phyloP scores from a whole-genome alignment of 2,113 vertebrate genomes.

The Myiozetetes cayanensis region DNA sequence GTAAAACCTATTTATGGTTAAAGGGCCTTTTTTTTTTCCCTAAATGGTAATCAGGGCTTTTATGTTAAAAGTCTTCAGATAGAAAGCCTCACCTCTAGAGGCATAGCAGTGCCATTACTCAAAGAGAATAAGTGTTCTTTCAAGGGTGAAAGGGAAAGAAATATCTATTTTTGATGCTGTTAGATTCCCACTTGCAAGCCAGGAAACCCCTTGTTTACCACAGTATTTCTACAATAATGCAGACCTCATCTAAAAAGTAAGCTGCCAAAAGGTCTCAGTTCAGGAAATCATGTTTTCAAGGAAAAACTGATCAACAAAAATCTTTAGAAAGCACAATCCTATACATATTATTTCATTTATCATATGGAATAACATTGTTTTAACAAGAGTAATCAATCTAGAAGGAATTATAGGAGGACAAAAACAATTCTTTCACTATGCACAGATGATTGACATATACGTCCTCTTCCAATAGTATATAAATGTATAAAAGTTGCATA shows the following conservation, averaged over 20 bases:
- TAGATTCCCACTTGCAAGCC: neutral
- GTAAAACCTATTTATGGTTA: neutral
- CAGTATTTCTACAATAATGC: neutral
- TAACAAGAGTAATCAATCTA: neutral
- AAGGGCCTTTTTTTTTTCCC: neutral
- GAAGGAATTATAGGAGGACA: neutral
- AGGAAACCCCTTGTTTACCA: constrained; percentile 15
- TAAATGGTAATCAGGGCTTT: constrained; percentile 2
- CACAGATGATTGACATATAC: neutral
- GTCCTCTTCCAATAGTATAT: neutral
- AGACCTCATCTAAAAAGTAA: neutral
- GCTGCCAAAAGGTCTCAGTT: neutral
- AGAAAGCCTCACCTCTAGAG: constrained; percentile 18
- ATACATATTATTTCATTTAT: neutral
- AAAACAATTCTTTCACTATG: neutral
- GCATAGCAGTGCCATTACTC: neutral
- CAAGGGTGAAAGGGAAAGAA: neutral
- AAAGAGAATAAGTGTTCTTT: constrained; percentile 1
- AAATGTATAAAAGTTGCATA: neutral
- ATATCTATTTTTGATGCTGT: neutral
- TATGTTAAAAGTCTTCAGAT: constrained; percentile 14
- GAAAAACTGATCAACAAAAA: neutral
- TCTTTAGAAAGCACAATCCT: neutral
- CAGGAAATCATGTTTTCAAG: neutral
- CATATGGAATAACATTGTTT: neutral